Base-by-base conservation (phyloP, 2,113 vertebrate species). In the Manacus vitellinus region DNA sequence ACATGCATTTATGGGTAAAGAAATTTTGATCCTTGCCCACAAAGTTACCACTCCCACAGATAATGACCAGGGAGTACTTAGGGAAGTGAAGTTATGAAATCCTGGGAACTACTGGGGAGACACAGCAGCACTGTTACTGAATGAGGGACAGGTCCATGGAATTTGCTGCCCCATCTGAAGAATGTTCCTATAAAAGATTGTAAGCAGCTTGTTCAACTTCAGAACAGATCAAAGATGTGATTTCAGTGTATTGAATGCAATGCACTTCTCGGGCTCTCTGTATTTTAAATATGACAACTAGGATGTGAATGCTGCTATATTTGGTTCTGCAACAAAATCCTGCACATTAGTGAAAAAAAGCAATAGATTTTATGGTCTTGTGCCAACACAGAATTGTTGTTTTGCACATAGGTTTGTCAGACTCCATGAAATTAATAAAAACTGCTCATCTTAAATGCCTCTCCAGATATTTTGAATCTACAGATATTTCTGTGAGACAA, bases 1-100 rank as follows among this genome's bases (percentile, higher is more conserved):
- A 43, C 0, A 0, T 0, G 2, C 27, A 76, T 85, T 66, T 76
- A 44, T 10, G 13, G 37, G n/a, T 39, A 35, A 58, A 72, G 43
- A 58, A 47, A 58, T 77, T 63, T 23, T 72, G n/a, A 61, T 11
- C 6, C 10, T 75, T 59, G 19, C 14, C 18, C 28, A 41, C 9
- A 62, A 31, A 71, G 20, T 20, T 89, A n/a, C 27, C 5, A 2
- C 33, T 35, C 43, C 37, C 9, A 3, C 4, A 23, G n/a, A 10
- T 44, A 61, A 24, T 63, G 20, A 44, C 24, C 22, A 72, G 72
- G 25, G 12, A 23, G 6, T 27, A 6, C 5, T 76, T 54, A 31
- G 0, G 2, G 28, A 44, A 85, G 15, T 24, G 27, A 55, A 49
- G 25, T 25, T 62, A 24, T n/a, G 43, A 77, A 35, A 44, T 63